Evolutionary conservation across 2,797 vertebrate species (phyloP).

Genomic region (Tadarida brasiliensis): DNA sequence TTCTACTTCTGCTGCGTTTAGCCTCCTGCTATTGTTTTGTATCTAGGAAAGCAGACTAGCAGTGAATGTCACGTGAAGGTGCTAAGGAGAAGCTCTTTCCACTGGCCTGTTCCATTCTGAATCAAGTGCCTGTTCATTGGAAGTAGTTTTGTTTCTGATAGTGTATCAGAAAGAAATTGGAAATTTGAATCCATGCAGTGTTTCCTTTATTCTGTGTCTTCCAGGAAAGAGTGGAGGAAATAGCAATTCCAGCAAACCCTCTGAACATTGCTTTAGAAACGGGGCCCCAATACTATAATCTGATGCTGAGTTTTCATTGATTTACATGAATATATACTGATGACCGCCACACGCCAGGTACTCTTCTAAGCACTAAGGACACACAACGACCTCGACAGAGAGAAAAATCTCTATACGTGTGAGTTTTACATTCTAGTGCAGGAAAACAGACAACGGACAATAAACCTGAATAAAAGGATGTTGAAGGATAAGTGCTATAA

Average conservation of each 20-base stretch:
- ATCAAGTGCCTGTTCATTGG: background rate
- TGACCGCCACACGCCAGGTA: background rate
- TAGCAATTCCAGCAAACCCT: background rate
- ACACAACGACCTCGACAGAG: background rate
- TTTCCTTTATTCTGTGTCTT: background rate
- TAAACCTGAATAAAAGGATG: background rate
- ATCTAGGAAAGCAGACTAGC: background rate
- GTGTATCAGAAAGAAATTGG: background rate
- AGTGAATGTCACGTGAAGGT: background rate
- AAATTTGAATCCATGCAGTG: background rate
- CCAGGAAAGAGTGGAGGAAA: background rate
- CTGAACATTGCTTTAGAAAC: background rate
- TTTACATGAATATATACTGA: background rate
- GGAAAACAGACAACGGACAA: background rate
- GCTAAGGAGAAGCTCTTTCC: background rate
- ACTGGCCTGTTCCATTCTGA: background rate
- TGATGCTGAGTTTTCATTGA: background rate
- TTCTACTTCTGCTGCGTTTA: background rate
- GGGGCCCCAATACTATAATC: background rate
- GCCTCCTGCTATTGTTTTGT: background rate
- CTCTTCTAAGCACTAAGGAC: background rate
- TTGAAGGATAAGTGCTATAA: background rate
- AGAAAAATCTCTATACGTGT: background rate
- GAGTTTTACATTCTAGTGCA: background rate
- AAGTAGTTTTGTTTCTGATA: background rate